These are phyloP conservation scores for Epizoanthus illoricatus DNA, from an alignment of 92 coral and sea anemone genomes.

Conservation along the genomic window DNA sequence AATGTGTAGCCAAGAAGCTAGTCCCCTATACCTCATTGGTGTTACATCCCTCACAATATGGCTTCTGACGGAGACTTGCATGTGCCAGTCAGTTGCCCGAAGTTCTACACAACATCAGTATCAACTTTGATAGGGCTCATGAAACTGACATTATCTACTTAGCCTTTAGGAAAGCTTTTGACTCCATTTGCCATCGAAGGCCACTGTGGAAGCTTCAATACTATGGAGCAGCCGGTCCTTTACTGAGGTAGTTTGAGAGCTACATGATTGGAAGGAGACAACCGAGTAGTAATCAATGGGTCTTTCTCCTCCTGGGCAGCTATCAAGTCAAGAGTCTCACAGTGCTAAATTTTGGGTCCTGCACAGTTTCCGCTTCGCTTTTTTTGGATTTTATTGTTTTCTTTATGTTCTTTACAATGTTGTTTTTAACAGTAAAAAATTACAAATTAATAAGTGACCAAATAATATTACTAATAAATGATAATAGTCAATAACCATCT, in stretches of 20 bases:
- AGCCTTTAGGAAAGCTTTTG: constrained; percentile 44
- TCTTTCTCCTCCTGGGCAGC: constrained; percentile 37
- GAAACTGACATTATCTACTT: constrained; percentile 51
- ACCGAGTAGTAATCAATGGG: constrained; percentile 55
- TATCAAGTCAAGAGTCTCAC: constrained; percentile 19
- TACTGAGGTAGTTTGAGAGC: constrained; percentile 50
- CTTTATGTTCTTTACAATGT: too few species aligned
- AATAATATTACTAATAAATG: too few species aligned
- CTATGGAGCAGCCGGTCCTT: constrained; percentile 47
- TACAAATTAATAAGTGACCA: too few species aligned
- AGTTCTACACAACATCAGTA: constrained; percentile 45
- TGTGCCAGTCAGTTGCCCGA: constrained; percentile 48
- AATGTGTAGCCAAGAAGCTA: constrained; percentile 31
- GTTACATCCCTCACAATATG: constrained; percentile 11
- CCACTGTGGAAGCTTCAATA: constrained; percentile 42
- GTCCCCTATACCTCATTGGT: background rate
- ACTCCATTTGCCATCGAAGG: constrained; percentile 48
- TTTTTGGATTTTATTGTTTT: too few species aligned
- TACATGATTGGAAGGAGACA: constrained; percentile 42
- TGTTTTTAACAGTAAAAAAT: too few species aligned
- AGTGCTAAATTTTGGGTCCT: too few species aligned
- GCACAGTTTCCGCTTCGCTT: too few species aligned
- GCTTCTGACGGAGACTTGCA: constrained; percentile 11
- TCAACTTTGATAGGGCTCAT: constrained; percentile 31
- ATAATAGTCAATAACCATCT: too few species aligned